Percentiles rank a stretch among this genome's conserved stretches.
These are phyloP conservation scores for Sardinella longiceps DNA, from an alignment of 2,797 vertebrate genomes.

Conservation along the genomic window DNA sequence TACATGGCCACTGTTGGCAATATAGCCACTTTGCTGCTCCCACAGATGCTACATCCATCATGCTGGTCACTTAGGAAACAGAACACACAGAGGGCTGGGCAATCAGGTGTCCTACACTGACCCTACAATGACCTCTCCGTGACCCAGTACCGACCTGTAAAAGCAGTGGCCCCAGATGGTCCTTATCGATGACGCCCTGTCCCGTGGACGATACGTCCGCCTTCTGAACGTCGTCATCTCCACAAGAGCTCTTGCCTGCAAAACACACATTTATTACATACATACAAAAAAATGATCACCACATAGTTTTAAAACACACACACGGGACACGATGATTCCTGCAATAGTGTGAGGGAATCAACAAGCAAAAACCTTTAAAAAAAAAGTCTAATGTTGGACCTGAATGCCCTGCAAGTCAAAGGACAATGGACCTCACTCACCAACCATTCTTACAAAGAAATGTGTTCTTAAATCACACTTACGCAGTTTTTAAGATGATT, in stretches of 20 bases:
- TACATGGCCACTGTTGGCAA: not conserved
- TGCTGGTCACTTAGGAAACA: not conserved
- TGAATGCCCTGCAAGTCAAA: not conserved
- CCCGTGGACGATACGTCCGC: constrained; percentile 98
- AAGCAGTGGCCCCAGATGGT: constrained; percentile 93
- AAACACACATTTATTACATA: constrained; percentile 12
- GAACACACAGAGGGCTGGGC: not conserved
- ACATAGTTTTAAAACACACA: constrained; percentile 22
- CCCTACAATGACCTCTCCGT: constrained; percentile 35
- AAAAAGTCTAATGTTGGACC: not conserved
- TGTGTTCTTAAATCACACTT: too few relatives aligned
- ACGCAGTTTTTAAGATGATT: too few relatives aligned
- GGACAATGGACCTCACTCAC: too few relatives aligned
- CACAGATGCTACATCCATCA: not conserved
- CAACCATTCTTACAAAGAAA: too few relatives aligned
- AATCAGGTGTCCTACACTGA: constrained; percentile 11
- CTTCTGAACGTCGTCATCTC: constrained; percentile 97
- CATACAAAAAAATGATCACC: not conserved
- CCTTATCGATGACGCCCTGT: constrained; percentile 98
- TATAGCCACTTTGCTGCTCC: not conserved
- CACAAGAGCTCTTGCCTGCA: constrained; percentile 88
- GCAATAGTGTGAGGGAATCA: not conserved
- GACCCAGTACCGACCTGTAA: constrained; percentile 83
- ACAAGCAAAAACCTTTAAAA: not conserved
- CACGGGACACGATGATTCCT: not conserved